A percentile compares a stretch with the other conserved stretches of the same genome.
Conservation (phyloP, 2,797 vertebrate species). For the Trichosurus vulpecula region DNA sequence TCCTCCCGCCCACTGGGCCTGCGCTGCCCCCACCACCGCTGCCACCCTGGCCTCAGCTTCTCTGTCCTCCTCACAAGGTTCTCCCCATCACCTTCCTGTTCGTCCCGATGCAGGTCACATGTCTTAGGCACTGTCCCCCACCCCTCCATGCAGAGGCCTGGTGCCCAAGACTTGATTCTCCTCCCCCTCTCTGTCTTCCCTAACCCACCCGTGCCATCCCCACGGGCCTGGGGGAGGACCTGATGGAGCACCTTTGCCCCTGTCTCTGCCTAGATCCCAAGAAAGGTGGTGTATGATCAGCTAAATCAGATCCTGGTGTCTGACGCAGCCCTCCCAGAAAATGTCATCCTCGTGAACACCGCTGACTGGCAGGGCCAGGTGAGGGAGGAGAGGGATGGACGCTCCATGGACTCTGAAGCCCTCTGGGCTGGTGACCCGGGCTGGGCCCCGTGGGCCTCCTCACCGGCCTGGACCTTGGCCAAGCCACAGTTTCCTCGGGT, state of each 20-base stretch:
- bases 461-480: not conserved
- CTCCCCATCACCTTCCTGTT: too few relatives aligned
- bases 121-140: not conserved
- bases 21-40: not conserved
- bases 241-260: not conserved
- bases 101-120: too few relatives aligned
- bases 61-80: too few relatives aligned
- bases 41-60: not conserved
- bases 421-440: not conserved
- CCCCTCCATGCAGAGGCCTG: not conserved
- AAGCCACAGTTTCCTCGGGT: too few relatives aligned
- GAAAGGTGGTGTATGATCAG: constrained; percentile 95
- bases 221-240: not conserved
- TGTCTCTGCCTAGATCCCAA: constrained; percentile 86
- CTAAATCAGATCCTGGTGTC: constrained; percentile 96
- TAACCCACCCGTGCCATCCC: not conserved
- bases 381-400: not conserved
- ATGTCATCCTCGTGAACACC: constrained; percentile 93
- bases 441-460: not conserved
- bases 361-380: constrained; percentile 99
- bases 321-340: constrained; percentile 94
- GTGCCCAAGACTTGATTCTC: not conserved
- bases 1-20: not conserved
- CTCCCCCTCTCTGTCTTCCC: not conserved
- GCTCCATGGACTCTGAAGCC: not conserved